These are phyloP conservation scores for Spialia ferax DNA, from an alignment of 2,888 invertebrate genomes.

Conservation along the genomic window DNA sequence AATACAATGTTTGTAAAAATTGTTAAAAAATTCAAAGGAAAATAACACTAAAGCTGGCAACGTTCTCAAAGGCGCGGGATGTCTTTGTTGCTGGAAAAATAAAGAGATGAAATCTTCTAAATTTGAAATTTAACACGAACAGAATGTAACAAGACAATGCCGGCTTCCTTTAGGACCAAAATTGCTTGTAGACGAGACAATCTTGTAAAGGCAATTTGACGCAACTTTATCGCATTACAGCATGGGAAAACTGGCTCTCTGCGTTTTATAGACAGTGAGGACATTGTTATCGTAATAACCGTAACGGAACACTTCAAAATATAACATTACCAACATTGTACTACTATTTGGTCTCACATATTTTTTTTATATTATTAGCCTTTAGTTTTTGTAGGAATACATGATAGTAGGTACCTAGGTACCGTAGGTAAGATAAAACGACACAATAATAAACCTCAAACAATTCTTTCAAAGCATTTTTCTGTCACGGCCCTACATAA, in stretches of 20 bases:
- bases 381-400: neutral
- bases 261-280: slow-evolving; percentile 21
- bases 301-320: slow-evolving; percentile 12
- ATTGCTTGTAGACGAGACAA: slow-evolving; percentile 26
- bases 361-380: neutral
- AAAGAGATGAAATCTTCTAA: slow-evolving; percentile 37
- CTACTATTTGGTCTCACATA: neutral
- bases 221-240: slow-evolving; percentile 29
- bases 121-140: slow-evolving; percentile 36
- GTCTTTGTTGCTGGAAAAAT: slow-evolving; percentile 32
- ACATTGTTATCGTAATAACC: slow-evolving; percentile 14
- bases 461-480: too few relatives aligned
- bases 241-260: slow-evolving; percentile 18
- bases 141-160: slow-evolving; percentile 35
- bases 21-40: slow-evolving; percentile 17
- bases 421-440: too few relatives aligned
- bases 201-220: slow-evolving; percentile 29
- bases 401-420: too few relatives aligned
- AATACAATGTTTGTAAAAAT: slow-evolving; percentile 16
- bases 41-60: slow-evolving; percentile 18
- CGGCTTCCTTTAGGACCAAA: slow-evolving; percentile 26
- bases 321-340: neutral
- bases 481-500: too few relatives aligned
- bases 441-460: too few relatives aligned
- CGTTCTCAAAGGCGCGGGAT: slow-evolving; percentile 3